These are phyloP conservation scores for Scytalopus superciliaris DNA, from an alignment of 2,113 vertebrate genomes.

Conservation along the genomic window DNA sequence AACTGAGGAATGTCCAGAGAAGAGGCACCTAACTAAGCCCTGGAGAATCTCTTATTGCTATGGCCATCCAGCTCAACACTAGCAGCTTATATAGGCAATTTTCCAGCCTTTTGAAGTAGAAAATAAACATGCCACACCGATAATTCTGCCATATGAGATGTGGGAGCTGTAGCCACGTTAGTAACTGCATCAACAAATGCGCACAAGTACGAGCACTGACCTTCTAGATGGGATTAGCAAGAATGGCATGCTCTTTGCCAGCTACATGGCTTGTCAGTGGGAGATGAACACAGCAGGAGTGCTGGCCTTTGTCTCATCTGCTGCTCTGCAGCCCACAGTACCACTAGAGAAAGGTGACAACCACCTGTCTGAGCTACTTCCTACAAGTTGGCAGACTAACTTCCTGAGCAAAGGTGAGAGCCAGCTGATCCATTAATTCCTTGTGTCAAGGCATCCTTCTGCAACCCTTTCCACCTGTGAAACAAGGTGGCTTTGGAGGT, in stretches of 20 bases:
- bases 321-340: neutral
- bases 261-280: neutral
- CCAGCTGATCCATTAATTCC: neutral
- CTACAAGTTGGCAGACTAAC: neutral
- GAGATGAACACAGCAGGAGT: neutral
- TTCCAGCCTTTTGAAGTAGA: neutral
- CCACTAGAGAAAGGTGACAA: neutral
- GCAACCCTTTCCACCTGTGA: neutral
- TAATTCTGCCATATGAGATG: neutral
- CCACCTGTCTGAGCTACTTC: neutral
- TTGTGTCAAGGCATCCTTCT: neutral
- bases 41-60: constrained; percentile 29
- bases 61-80: constrained; percentile 33
- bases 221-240: neutral
- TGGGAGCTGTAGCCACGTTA: neutral
- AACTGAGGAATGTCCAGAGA: constrained; percentile 1
- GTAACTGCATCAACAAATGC: neutral
- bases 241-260: neutral
- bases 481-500: neutral
- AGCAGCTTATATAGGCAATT: neutral
- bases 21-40: neutral
- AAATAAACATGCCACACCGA: neutral
- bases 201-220: neutral
- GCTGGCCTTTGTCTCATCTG: neutral
- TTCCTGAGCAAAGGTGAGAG: neutral